A percentile compares a stretch with the other conserved stretches of the same genome.
These are phyloP conservation scores for Harmothoe impar DNA, from an alignment of 2,888 invertebrate species.

Conservation along the genomic window DNA sequence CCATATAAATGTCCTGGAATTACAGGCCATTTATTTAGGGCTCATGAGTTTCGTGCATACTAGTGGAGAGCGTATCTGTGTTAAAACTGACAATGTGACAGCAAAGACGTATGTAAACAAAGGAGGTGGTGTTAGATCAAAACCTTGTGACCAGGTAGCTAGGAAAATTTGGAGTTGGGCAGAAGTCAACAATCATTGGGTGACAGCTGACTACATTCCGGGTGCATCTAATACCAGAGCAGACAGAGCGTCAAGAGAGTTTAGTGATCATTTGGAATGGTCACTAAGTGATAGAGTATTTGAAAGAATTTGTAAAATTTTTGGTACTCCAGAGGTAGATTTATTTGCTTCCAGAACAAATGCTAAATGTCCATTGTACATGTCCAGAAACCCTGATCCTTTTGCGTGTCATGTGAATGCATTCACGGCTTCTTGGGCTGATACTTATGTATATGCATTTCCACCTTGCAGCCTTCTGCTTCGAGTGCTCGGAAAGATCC, in stretches of 20 bases:
- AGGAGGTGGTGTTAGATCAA: no score
- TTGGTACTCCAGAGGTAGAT: no score
- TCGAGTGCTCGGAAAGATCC: not conserved
- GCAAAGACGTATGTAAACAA: not conserved
- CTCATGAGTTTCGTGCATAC: not conserved
- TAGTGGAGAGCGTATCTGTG: not conserved
- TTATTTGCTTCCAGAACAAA: no score
- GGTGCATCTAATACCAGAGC: no score
- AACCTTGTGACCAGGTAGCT: not conserved
- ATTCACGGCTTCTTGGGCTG: not conserved
- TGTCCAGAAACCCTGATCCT: not conserved
- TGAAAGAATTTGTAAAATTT: no score
- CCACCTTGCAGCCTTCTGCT: not conserved
- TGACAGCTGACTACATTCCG: not conserved
- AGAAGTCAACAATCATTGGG: not conserved
- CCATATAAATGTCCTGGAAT: conserved; percentile 8
- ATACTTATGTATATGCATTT: not conserved
- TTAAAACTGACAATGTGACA: not conserved
- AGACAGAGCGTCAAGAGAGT: no score
- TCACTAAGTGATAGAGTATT: not conserved
- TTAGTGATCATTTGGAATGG: no score
- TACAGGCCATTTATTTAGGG: not conserved
- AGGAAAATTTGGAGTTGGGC: not conserved
- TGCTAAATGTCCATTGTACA: not conserved
- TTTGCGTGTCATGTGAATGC: not conserved